Evolutionary conservation across 2,888 invertebrate genomes (phyloP), one percentile per base, ranked within the genome.

Genomic region (Oligia fasciuncula): DNA sequence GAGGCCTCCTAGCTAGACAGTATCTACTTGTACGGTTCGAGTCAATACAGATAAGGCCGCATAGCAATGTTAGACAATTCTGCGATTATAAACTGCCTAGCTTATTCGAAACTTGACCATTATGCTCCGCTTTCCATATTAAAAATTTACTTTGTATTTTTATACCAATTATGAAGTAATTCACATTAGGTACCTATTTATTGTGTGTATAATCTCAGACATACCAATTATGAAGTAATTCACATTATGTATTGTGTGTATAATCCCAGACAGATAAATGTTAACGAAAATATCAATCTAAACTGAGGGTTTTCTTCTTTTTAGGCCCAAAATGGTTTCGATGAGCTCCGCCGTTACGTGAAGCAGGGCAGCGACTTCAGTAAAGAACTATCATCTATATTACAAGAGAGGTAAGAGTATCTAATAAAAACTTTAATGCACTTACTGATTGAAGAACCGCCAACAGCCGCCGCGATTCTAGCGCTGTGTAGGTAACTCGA

Each of bases 291-390:
- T 51, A 57, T 71, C 35, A 57, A 71, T 71, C 40, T 60, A 17
- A 60, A n/a, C 5, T 5, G 9, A 23, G 17, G 5, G n/a, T 73
- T 84, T 81, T 85, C 89, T 91, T 92, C 89, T 87, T 97, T 97
- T 67, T 97, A 99, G 99, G 99, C 98, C 83, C 98, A 99, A 95
- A 98, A 98, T 95, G 99, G 99, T 49, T 99, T 99, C 94, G 99
- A 99, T 92, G 99, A 99, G 94, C 97, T 99, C 72, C 97, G 99
- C 79, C 98, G 98, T 87, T 99, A 99, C 94, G 98, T 99, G 89
- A 99, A 99, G 94, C 99, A 99, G 94, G 99, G 99, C 65, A 98
- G 99, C 70, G 99, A 99, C 94, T 99, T 99, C 94, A 99, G 99
- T 96, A 99, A 99, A 93, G 99, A 99, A 93, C 97, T 99, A 74